phyloP scores from a whole-genome alignment of 2,113 vertebrate genomes.

The Rhinoptilus africanus region DNA sequence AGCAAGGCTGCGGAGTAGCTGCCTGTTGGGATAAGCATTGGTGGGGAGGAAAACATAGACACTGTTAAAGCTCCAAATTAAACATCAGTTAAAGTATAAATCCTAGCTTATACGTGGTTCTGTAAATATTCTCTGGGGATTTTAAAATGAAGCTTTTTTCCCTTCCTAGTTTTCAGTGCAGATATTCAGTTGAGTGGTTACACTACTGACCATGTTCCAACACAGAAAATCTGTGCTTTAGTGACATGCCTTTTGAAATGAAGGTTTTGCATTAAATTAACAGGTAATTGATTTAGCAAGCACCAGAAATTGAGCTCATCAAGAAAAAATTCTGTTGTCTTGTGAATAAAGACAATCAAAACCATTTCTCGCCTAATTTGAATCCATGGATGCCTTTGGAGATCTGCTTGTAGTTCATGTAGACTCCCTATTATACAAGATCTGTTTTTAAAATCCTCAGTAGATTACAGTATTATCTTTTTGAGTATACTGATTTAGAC shows the following conservation, averaged over 20 bases:
- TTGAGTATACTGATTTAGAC: background rate
- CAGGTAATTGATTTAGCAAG: background rate
- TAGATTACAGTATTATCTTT: background rate
- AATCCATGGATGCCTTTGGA: background rate
- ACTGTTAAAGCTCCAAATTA: background rate
- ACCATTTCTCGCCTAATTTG: background rate
- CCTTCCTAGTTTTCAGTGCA: background rate
- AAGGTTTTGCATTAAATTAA: background rate
- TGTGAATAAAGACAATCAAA: background rate
- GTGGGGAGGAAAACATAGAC: background rate
- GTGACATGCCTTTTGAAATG: background rate
- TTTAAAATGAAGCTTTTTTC: background rate
- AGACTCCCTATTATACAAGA: background rate
- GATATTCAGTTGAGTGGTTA: background rate
- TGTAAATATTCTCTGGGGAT: background rate
- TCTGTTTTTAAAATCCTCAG: background rate
- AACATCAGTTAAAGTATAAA: background rate
- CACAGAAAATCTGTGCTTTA: background rate
- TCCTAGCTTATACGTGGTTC: background rate
- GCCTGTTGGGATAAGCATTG: background rate
- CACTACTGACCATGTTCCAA: background rate
- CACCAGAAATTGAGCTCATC: background rate
- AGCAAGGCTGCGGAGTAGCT: background rate
- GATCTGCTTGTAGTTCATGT: background rate
- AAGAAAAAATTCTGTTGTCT: background rate